These are phyloP conservation scores for Heteronetta atricapilla DNA, from an alignment of 2,113 vertebrate genomes.

Conservation along the genomic window DNA sequence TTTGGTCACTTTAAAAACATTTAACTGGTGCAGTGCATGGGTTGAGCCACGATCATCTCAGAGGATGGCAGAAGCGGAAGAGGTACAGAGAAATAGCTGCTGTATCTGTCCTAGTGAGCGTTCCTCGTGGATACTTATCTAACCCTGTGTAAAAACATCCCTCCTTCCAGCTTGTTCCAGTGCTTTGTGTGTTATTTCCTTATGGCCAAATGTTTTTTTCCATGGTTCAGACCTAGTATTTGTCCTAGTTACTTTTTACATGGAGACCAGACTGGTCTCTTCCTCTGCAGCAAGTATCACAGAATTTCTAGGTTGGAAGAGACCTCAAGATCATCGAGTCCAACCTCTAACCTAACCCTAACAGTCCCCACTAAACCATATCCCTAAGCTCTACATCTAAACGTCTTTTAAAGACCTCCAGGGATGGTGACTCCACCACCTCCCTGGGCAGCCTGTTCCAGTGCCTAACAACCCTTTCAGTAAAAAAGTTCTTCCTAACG, in stretches of 20 bases:
- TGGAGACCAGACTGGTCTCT: neutral
- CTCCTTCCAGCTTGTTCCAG: neutral
- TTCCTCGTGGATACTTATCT: neutral
- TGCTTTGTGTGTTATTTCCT: neutral
- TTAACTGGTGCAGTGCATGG: rapidly evolving
- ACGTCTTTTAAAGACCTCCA: no score
- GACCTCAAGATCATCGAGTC: no score
- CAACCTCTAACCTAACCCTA: no score
- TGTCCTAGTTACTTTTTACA: neutral
- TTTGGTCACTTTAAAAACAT: neutral
- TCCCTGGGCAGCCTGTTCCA: no score
- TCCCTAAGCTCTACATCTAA: no score
- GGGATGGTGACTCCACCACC: no score
- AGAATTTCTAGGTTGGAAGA: no score
- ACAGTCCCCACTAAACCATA: no score
- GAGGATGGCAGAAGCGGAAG: neutral
- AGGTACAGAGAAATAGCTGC: neutral
- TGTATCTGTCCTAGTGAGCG: neutral
- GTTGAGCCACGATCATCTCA: neutral
- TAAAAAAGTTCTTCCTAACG: no score
- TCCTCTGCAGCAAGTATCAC: neutral
- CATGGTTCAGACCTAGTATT: neutral
- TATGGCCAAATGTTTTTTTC: neutral
- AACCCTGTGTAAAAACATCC: neutral
- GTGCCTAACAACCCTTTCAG: no score